phyloP scores from a whole-genome alignment of 2,888 invertebrate genomes.

The Epistrophe grossulariae region DNA sequence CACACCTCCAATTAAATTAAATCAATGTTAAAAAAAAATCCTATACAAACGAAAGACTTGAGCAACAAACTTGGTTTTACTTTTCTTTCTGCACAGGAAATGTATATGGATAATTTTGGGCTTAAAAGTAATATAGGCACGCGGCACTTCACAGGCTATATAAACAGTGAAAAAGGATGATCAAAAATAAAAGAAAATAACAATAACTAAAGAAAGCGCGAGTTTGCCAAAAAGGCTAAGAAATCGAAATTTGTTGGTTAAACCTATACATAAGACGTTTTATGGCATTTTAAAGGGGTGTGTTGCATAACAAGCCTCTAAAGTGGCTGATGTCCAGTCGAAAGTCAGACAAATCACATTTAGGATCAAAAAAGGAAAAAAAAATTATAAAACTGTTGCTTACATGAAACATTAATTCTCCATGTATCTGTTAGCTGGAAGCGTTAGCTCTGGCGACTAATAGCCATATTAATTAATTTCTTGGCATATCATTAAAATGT shows the following conservation, averaged over 20 bases:
- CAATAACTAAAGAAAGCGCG: constrained; percentile 6
- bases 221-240: background rate
- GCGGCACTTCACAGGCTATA: constrained; percentile 45
- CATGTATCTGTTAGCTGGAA: background rate
- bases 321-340: background rate
- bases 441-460: constrained; percentile 49
- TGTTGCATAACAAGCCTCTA: background rate
- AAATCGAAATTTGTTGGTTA: background rate
- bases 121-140: constrained; percentile 42
- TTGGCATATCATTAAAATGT: constrained; percentile 68
- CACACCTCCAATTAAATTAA: background rate
- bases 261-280: too few relatives aligned
- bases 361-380: background rate
- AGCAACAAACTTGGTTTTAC: constrained; percentile 46
- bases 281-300: background rate
- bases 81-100: background rate
- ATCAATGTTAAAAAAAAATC: background rate
- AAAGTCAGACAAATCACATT: background rate
- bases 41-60: constrained; percentile 47
- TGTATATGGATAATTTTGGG: constrained; percentile 20
- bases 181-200: background rate
- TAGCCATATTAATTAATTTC: constrained; percentile 66
- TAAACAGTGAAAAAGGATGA: background rate
- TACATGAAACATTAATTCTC: background rate
- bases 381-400: background rate